A percentile compares a stretch with the other conserved stretches of the same genome.
Conservation (phyloP, 2,888 invertebrate genomes). For the Apeira syringaria region DNA sequence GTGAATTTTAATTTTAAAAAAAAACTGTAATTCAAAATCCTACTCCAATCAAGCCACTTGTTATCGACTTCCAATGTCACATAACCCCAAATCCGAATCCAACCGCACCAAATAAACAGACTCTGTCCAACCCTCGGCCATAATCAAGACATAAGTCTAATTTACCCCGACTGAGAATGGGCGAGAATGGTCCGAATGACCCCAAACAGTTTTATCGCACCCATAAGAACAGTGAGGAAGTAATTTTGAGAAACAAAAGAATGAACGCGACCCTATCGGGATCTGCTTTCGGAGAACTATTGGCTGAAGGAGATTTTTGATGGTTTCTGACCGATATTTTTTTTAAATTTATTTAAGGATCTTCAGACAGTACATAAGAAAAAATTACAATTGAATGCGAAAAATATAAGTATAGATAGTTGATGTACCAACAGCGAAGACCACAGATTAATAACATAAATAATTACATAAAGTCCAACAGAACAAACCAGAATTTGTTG, state of each 20-base stretch:
- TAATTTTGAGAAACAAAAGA: slow-evolving; percentile 69
- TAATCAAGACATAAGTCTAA: slow-evolving; percentile 58
- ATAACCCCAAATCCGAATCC: slow-evolving; percentile 24
- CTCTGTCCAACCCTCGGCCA: slow-evolving; percentile 35
- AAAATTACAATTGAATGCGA: no score
- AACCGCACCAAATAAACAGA: slow-evolving; percentile 45
- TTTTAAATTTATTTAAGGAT: no score
- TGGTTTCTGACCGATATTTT: no score
- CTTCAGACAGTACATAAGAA: no score
- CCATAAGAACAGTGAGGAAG: slow-evolving; percentile 68
- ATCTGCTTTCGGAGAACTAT: slow-evolving; percentile 9
- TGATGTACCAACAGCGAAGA: no score
- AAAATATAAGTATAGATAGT: no score
- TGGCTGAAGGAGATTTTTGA: slow-evolving; percentile 6
- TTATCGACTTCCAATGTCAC: not conserved
- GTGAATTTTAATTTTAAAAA: no score
- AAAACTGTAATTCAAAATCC: no score
- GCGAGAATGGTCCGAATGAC: slow-evolving; percentile 17
- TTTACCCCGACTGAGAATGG: slow-evolving; percentile 49
- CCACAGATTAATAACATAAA: no score
- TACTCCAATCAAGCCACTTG: no score
- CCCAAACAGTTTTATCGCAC: slow-evolving; percentile 63
- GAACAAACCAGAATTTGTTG: no score
- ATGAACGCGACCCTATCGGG: slow-evolving; percentile 10
- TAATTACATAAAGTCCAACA: no score